A percentile compares a stretch with the other conserved stretches of the same genome.
Conservation (phyloP, 2,113 vertebrate species). For the Progne subis region DNA sequence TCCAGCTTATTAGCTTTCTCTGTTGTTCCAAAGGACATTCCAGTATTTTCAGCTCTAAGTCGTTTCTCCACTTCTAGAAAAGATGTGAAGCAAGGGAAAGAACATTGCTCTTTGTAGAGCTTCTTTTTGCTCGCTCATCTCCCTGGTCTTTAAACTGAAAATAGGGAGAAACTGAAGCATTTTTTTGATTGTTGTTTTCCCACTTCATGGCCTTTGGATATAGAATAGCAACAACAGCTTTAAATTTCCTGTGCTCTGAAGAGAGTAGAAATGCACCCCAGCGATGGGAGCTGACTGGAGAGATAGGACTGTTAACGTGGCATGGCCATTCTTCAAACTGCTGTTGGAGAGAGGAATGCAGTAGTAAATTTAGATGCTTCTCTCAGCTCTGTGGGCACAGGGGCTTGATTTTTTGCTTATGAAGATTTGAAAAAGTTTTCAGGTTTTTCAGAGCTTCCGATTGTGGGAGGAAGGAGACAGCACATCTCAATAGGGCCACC, state of each 20-base stretch:
- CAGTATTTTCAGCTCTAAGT: neutral
- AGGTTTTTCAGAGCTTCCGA: neutral
- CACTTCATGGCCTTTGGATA: neutral
- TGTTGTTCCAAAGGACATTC: neutral
- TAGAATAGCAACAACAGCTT: neutral
- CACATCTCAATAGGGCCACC: fast-evolving
- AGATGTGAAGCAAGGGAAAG: neutral
- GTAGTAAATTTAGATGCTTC: neutral
- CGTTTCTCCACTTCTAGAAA: neutral
- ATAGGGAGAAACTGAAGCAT: neutral
- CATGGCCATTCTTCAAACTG: neutral
- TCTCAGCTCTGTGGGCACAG: neutral
- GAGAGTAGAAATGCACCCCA: neutral
- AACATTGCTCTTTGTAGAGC: neutral
- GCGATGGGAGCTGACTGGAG: neutral
- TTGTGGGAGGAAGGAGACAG: neutral
- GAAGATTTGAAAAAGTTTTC: neutral
- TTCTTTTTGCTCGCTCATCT: neutral
- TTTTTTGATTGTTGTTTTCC: neutral
- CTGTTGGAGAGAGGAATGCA: neutral
- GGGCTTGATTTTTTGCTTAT: neutral
- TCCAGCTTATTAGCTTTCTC: neutral
- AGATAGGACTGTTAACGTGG: neutral
- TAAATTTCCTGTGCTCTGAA: neutral
- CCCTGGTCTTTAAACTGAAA: neutral